Base-by-base conservation (phyloP, 2,888 invertebrate genomes). In the Caradrina clavipalpis region DNA sequence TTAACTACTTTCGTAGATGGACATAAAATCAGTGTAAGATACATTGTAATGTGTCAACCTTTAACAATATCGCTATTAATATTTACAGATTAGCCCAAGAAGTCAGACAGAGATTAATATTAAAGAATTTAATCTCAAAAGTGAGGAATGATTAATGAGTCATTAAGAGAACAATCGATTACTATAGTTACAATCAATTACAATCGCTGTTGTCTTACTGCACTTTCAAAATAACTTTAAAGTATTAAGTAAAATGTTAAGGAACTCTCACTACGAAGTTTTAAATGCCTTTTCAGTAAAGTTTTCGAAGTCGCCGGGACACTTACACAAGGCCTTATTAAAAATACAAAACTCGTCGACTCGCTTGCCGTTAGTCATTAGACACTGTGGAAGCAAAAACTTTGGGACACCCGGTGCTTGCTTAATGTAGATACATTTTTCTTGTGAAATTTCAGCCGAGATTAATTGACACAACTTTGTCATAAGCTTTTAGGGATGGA, bases 281-380 rank as follows among this genome's bases (percentile, higher is more conserved):
- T 80, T 76, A 80, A 78, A 85, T 87, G 81, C 78, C 77, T 87
- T 78, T 51, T 72, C 53, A 55, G 59, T 31, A 55, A 76, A 83
- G 69, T 79, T 78, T 57, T 56, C 31, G 53, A 61, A 81, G 71
- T 79, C 77, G 60, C 56, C 58, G 60, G 79, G 76, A 87, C 87
- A 86, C 87, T 89, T 87, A 83, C 86, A 89, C 86, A 84, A 81
- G 84, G 82, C 82, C 88, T 90, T 90, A 91, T 93, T 92, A 92
- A 92, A 92, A 92, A 93, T 91, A 91, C 91, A 89, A 88, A 90
- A 89, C 89, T 90, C 85, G 83, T 81, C 81, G 69, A 69, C 79
- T 83, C 86, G 76, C 83, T 81, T 83, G 87, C 84, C 83, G 88
- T 86, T 87, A 86, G 87, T 89, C 89, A 90, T 91, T 89, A 88